Base-by-base conservation (phyloP, 2,797 vertebrate genomes). In the Lepus townsendii region DNA sequence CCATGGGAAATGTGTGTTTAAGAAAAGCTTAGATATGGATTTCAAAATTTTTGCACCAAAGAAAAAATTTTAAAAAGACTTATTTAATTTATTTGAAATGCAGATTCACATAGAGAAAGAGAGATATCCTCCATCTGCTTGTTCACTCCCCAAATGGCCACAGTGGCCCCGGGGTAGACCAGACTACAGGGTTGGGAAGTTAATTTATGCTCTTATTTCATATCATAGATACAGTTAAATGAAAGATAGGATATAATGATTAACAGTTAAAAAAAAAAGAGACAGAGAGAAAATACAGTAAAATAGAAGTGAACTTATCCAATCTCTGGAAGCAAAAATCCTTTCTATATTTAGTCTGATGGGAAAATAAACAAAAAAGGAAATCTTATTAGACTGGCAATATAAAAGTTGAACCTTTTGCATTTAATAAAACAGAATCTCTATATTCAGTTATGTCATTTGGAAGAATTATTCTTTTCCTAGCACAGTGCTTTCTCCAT, bases 261-360 rank as follows among this genome's bases (percentile, higher is more conserved):
- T 71, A 91, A 54, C 4, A 71, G 42, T 82, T 16, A 69, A 65
- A 75, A 68, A 35, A 73, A 83, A 57, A 82, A 9, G 6, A 57
- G 27, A 3, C 71, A 83, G 3, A 60, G 30, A 85, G 82, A 86
- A 47, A 90, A 90, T 85, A 82, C 60, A 88, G 35, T 83, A 77
- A 79, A 73, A 54, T n/a, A 92, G 50, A 83, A 76, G 26, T 52
- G 27, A 77, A 76, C 14, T 27, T 72, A n/a, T 30, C 12, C 14
- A 57, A 52, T 85, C 35, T 73, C 50, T 85, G 7, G 24, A 80
- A 66, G 35, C 42, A 79, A 85, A 79, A 92, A 57, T 3, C 47
- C 54, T 63, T 95, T 84, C 32, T 90, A 16, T 71, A 80, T 73
- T 91, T 95, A 68, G n/a, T 89, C 35, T 95, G 38, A 62, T 85